Base-by-base conservation (phyloP, 2,888 invertebrate genomes). In the Octonoba sinensis region DNA sequence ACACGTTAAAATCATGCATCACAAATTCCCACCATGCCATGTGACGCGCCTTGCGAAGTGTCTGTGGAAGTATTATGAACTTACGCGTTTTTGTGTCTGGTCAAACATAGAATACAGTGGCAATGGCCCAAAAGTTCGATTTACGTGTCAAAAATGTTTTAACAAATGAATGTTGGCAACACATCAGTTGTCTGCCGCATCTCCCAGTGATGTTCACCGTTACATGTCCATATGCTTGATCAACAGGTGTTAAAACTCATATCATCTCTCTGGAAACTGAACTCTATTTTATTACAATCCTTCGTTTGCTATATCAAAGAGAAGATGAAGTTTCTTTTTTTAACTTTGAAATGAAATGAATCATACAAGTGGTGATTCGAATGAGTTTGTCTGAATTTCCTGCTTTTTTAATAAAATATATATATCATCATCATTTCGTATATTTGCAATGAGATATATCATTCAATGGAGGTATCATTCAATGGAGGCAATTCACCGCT, bases 241-340 rank as follows among this genome's bases (percentile, higher is more conserved):
- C 56, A 72, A 78, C 72, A 71, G 49, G 27, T 59, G 66, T 71
- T 66, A 71, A 18, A 36, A 36, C 56, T 77, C 77, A 77, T 77
- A 77, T 71, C 77, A 77, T 77, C 56, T 56, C 49, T n/a, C 66
- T 47, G 54, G 54, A 56, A 24, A 62, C 64, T 64, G 47, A 70
- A 56, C 70, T 76, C 36, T 77, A 77, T 77, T 77, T 77, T 77
- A 65, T 77, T 77, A 77, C 46, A 36, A 27, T 77, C 36, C 71
- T 77, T 3, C 71, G 64, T 71, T 71, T 64, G 47, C 64, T 70
- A 70, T 77, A 71, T 57, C 56, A n/a, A 54, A 65, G 22, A 65
- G 12, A 18, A 66, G 65, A 65, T 47, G 15, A 56, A 64, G n/a
- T 64, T 62, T 57, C 47, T 56, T 57, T 20, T 57, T 69, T 24